Evolutionary conservation across 2,113 vertebrate genomes (phyloP).

Genomic region (Solea senegalensis): DNA sequence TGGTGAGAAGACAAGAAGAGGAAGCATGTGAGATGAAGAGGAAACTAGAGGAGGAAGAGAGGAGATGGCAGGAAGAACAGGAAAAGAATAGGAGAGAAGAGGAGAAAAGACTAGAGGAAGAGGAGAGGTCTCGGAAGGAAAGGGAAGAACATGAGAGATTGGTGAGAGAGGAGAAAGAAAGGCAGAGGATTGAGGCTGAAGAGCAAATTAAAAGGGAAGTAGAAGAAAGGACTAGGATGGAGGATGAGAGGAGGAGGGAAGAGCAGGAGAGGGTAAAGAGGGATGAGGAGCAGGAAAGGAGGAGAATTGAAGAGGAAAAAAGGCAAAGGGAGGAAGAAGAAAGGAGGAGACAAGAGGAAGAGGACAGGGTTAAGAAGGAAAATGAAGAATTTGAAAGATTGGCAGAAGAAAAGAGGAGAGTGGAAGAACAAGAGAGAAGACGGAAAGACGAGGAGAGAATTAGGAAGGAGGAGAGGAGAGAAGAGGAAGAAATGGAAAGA

Average conservation of each 20-base stretch:
- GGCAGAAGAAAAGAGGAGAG: slow-evolving; percentile 7
- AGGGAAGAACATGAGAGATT: too few species aligned
- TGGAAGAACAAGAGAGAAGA: background rate
- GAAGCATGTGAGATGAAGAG: background rate
- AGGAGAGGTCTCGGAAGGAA: background rate
- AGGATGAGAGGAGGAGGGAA: slow-evolving; percentile 15
- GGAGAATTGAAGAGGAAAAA: slow-evolving; percentile 7
- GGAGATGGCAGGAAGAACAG: background rate
- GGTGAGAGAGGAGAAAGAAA: background rate
- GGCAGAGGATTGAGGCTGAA: background rate
- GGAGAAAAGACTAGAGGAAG: background rate
- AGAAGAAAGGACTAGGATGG: background rate
- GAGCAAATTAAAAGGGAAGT: slow-evolving; percentile 4
- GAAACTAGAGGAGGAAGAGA: background rate
- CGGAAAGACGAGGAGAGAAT: slow-evolving; percentile 12
- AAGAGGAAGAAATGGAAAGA: slow-evolving; percentile 1
- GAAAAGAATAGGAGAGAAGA: background rate
- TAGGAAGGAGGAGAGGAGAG: background rate
- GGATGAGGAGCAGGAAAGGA: background rate
- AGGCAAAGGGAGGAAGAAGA: slow-evolving; percentile 8
- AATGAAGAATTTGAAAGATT: background rate
- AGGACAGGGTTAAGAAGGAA: background rate
- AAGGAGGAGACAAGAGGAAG: slow-evolving; percentile 14
- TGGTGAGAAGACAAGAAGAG: background rate
- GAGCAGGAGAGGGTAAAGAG: background rate